Evolutionary conservation across 2,888 invertebrate genomes (phyloP).

Genomic region (Cephus nigrinus): DNA sequence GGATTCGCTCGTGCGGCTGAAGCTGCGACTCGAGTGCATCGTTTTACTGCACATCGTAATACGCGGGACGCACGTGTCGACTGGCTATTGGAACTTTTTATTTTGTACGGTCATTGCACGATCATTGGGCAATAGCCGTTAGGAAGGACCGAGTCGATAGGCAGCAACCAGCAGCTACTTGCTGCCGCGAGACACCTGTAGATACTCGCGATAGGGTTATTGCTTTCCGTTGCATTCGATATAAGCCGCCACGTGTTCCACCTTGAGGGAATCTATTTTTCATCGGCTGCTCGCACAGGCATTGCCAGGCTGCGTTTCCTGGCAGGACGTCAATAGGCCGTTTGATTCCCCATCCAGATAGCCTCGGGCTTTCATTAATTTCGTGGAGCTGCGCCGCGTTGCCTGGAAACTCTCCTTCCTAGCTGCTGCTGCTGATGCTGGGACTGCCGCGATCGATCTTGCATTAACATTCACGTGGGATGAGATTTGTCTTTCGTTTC

Average conservation of each 20-base stretch:
- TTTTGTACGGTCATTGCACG: constrained; percentile 3
- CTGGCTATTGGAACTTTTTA: not conserved
- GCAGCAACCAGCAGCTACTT: not conserved
- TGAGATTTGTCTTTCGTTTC: not conserved
- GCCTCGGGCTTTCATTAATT: not conserved
- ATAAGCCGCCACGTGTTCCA: not conserved
- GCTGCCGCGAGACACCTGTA: constrained; percentile 2
- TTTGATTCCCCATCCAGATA: not conserved
- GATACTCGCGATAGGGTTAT: constrained; percentile 3
- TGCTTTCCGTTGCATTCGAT: constrained; percentile 8
- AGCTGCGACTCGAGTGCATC: not conserved
- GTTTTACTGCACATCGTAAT: not conserved
- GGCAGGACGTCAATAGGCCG: not conserved
- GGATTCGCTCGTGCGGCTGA: not conserved
- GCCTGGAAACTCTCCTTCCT: not conserved
- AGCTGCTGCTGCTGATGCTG: not conserved
- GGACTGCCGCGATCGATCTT: not conserved
- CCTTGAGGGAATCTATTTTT: not conserved
- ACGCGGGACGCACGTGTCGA: not conserved
- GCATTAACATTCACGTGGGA: not conserved
- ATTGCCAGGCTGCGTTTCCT: not conserved
- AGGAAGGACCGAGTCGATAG: not conserved
- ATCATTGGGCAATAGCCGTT: constrained; percentile 7
- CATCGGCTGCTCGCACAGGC: not conserved
- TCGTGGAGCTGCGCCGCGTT: not conserved